Evolutionary conservation across 2,888 invertebrate genomes (phyloP), one percentile per base, ranked within the genome.

Genomic region (Penaeus monodon): DNA sequence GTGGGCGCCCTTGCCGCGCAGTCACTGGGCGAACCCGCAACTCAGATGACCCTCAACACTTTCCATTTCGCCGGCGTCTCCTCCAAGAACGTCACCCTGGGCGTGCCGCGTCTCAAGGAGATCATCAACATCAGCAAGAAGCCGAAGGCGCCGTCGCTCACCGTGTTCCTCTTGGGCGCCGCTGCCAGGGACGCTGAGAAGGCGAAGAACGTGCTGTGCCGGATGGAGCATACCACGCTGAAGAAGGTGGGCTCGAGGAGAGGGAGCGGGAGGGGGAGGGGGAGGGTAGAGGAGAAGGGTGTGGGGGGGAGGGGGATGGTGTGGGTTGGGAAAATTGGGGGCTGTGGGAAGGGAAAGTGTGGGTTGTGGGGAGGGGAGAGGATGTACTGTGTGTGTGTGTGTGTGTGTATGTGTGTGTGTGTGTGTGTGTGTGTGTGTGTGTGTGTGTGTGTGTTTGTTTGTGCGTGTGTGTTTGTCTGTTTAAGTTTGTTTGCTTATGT

Each of bases 21-120:
- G 93, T 98, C 98, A 90, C 95, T 99, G 44, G 99, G 99, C 91
- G 99, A 99, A 92, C 99, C 99, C 17, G 99, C 99, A 91, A 99
- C 99, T 88, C 98, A 99, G 94, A 99, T 99, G 98, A 99, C 99
- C 92, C 94, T 99, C 92, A 99, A 99, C 93, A 99, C 99, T 94
- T 99, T 99, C 96, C 99, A 99, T 94, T 99, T 99, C 93, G 99
- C 99, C 93, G 99, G 99, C 94, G 99, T 99, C 91, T 99, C 99
- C 0, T 99, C 99, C 84, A 99, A 99, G 94, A 99, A 99, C 94
- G 99, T 99, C 94, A 99, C 99, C 0, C 95, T 99, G 84, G 99
- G 99, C 94, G 99, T 99, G 91, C 99, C 99, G 0, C 95, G 91
- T 2, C 89, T 91, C 63, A 91, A 91, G 92, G 95, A 95, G 92